A percentile compares a stretch with the other conserved stretches of the same genome.
Evolutionary conservation across 2,797 vertebrate species (phyloP).

Genomic region (Eremophila alpestris): DNA sequence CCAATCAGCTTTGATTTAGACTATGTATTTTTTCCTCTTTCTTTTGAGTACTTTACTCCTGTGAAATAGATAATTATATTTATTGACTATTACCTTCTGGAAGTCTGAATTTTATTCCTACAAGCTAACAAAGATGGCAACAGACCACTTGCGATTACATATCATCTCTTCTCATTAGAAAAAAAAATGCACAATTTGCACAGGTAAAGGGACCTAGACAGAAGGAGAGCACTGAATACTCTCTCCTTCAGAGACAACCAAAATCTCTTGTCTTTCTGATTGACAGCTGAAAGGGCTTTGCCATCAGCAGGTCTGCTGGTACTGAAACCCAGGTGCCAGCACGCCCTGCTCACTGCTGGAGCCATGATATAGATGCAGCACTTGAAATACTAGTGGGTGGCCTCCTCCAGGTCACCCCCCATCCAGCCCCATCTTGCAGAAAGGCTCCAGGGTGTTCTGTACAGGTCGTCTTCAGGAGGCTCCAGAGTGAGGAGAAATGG

Average conservation of each 20-base stretch:
- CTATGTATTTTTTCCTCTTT: neutral
- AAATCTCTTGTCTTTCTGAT: neutral
- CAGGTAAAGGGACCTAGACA: neutral
- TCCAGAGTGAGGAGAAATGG: neutral
- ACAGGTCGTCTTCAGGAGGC: neutral
- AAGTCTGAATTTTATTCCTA: neutral
- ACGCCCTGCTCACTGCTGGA: neutral
- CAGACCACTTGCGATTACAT: neutral
- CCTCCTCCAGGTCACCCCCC: neutral
- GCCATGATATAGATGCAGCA: neutral
- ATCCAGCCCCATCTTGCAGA: neutral
- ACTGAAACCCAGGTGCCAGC: neutral
- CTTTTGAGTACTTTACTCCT: neutral
- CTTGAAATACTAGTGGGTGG: rapidly evolving
- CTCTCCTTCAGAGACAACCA: neutral
- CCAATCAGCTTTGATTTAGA: neutral
- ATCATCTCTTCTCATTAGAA: neutral
- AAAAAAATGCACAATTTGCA: neutral
- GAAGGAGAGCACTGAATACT: neutral
- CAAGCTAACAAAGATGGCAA: neutral
- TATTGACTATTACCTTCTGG: neutral
- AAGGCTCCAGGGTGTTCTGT: neutral
- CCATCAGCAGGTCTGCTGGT: neutral
- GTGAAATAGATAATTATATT: neutral
- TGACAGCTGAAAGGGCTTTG: neutral